phyloP scores from a whole-genome alignment of 30 jellyfish, hydroid and myxozoan genomes.

The Pseudorhiza aurosa region DNA sequence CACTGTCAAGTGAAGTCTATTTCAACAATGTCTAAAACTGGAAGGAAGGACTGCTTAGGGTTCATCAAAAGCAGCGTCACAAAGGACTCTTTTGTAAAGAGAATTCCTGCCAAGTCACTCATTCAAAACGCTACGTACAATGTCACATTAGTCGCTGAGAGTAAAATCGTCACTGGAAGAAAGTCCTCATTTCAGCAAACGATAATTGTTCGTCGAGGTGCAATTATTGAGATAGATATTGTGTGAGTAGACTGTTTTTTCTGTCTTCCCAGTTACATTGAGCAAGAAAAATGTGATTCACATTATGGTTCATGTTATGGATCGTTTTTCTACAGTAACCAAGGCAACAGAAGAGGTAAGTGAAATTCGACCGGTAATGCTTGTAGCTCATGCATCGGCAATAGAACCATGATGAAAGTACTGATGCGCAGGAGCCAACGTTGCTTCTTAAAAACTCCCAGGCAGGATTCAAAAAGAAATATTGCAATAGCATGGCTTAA shows the following conservation, averaged over 20 bases:
- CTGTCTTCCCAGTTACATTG: not conserved
- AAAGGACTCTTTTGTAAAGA: conserved; percentile 17
- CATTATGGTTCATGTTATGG: no score
- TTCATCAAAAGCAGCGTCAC: conserved; percentile 3
- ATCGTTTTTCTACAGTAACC: no score
- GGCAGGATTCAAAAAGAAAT: no score
- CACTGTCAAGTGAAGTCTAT: no score
- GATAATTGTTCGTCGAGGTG: conserved; percentile 14
- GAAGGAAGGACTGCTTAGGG: conserved; percentile 49
- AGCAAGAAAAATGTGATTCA: no score
- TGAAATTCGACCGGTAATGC: no score
- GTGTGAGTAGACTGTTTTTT: conserved; percentile 34
- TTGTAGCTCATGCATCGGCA: no score
- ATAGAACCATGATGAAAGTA: no score
- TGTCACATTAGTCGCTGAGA: not conserved
- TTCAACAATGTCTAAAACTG: conserved; percentile 8
- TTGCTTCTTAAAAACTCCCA: no score
- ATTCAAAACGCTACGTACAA: conserved; percentile 21
- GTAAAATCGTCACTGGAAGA: not conserved
- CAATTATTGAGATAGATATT: conserved; percentile 8
- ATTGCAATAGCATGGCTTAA: no score
- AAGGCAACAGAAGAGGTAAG: no score
- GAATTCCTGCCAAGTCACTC: conserved; percentile 17
- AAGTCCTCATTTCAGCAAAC: not conserved
- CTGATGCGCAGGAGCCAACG: no score